A percentile compares a stretch with the other conserved stretches of the same genome.
phyloP scores from a whole-genome alignment of 2,113 vertebrate species.

The Lanius ludovicianus region DNA sequence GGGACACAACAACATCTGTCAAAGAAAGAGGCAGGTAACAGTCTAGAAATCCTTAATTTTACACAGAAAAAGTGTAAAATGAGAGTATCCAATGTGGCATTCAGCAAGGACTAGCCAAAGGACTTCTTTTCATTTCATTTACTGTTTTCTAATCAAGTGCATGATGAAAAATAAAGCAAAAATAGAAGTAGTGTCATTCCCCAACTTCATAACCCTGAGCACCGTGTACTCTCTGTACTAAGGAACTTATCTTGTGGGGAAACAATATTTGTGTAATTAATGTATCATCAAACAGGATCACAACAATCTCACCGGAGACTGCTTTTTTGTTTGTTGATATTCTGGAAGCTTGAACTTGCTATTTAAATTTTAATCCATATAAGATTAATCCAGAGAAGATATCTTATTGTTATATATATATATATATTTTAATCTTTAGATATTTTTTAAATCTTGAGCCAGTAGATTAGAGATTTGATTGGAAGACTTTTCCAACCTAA shows the following conservation, averaged over 20 bases:
- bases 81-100: background rate
- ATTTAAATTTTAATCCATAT: background rate
- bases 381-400: background rate
- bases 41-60: background rate
- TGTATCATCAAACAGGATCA: background rate
- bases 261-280: background rate
- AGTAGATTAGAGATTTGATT: background rate
- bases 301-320: background rate
- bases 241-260: background rate
- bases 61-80: background rate
- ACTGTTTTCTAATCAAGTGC: background rate
- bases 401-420: background rate
- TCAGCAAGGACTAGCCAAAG: background rate
- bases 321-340: background rate
- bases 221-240: no score
- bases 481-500: background rate
- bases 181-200: background rate
- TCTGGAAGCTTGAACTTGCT: background rate
- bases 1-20: background rate
- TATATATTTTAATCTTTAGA: background rate
- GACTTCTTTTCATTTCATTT: background rate
- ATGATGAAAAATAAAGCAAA: background rate
- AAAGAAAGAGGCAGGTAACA: background rate
- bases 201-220: background rate
- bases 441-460: background rate